phyloP scores from a whole-genome alignment of 2,797 vertebrate genomes.

The Hapalemur alaotrensis region DNA sequence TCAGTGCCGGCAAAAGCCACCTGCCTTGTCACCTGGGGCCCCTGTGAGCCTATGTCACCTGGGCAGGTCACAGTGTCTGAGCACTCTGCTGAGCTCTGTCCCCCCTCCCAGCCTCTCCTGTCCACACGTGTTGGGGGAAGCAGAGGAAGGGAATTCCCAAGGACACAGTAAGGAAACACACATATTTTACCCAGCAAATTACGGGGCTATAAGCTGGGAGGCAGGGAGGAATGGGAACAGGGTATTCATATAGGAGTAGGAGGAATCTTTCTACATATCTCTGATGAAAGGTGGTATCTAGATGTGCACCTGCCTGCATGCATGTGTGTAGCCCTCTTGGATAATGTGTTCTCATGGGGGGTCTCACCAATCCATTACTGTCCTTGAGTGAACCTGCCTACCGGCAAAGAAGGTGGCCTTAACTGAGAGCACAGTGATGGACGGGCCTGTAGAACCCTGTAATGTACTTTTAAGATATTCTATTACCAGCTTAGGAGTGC shows the following conservation, averaged over 20 bases:
- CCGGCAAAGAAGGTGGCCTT: not conserved
- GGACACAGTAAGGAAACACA: not conserved
- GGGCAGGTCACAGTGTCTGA: not conserved
- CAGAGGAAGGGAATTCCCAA: not conserved
- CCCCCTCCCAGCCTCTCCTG: not conserved
- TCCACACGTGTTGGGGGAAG: not conserved
- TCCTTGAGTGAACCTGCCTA: not conserved
- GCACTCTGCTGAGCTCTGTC: not conserved
- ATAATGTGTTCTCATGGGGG: fast-evolving
- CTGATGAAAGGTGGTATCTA: not conserved
- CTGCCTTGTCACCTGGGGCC: not conserved
- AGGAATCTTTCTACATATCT: not conserved
- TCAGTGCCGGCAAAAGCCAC: not conserved
- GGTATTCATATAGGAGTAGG: not conserved
- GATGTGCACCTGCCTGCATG: fast-evolving
- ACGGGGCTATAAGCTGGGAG: not conserved
- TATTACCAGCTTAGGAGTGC: not conserved
- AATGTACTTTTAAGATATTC: not conserved
- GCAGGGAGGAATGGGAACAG: not conserved
- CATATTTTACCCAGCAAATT: not conserved
- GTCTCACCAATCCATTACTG: too few species aligned
- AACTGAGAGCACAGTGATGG: not conserved
- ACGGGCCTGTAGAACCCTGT: not conserved
- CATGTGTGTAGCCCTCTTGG: fast-evolving
- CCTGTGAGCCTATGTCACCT: not conserved